phyloP scores from a whole-genome alignment of 1,140 invertebrate genomes.

The Gryllus bimaculatus region DNA sequence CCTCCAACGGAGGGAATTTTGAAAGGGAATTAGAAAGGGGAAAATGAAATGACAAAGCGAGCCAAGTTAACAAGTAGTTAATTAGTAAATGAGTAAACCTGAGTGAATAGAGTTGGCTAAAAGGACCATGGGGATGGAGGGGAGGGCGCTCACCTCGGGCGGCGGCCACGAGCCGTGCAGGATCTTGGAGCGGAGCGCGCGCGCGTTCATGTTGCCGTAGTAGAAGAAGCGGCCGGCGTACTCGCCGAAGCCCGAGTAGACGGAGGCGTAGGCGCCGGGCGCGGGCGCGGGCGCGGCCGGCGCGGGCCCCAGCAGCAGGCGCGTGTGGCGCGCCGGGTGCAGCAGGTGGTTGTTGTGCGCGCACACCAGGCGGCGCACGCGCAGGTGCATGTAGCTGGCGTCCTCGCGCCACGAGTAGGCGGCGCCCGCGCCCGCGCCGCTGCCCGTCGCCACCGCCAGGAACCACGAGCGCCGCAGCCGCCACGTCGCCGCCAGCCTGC shows the following conservation, averaged over 20 bases:
- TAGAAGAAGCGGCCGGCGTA: conserved; percentile 35
- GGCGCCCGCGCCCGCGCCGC: conserved; percentile 21
- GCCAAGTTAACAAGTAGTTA: too few relatives aligned
- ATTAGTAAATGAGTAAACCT: too few relatives aligned
- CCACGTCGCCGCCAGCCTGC: conserved; percentile 32
- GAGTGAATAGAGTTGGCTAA: too few relatives aligned
- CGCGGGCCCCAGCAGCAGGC: conserved; percentile 25
- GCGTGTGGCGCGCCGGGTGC: conserved; percentile 30
- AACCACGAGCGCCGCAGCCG: conserved; percentile 37
- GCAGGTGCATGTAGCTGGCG: conserved; percentile 36
- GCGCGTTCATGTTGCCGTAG: conserved; percentile 38
- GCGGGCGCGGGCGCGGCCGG: conserved; percentile 19
- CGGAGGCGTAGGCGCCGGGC: conserved; percentile 28
- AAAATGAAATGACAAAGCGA: too few relatives aligned
- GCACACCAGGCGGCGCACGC: conserved; percentile 32
- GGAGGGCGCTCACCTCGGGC: conserved; percentile 5
- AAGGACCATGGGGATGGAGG: too few relatives aligned
- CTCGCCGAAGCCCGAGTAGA: conserved; percentile 36
- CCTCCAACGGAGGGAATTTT: too few relatives aligned
- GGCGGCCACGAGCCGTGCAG: conserved; percentile 19
- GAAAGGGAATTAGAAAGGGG: too few relatives aligned
- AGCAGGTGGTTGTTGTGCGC: conserved; percentile 33
- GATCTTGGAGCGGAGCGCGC: conserved; percentile 33
- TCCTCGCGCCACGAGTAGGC: conserved; percentile 34
- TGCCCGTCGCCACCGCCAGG: conserved; percentile 30